Base-by-base conservation (phyloP, 2,888 invertebrate species). In the Brachyptera putata region DNA sequence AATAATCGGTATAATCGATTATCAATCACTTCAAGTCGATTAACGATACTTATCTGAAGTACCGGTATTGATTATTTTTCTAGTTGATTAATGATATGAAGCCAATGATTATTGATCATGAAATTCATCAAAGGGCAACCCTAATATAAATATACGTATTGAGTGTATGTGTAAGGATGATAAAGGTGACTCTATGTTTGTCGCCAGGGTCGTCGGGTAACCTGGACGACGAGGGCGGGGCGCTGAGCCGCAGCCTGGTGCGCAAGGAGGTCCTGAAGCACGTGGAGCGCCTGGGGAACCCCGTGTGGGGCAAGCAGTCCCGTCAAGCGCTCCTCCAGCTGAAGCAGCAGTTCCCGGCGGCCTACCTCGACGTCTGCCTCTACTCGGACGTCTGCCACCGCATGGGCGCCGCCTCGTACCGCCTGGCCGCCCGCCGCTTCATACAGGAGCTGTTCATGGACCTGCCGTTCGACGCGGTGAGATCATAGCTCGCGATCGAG, bases 391-490 rank as follows among this genome's bases (percentile, higher is more conserved):
- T 95, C 13, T 88, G 91, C 72, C 84, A 84, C 63, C 79, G 91
- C 60, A 77, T 96, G 59, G 84, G 89, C 0, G 82, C 84, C 57
- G 88, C 87, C 72, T 86, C 88, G 43, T 95, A 92, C 75, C 84
- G 93, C 70, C 78, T 95, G 70, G 83, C 84, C 63, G 87, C 93
- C 1, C 81, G 96, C 11, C 82, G 94, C 59, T 92, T 95, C 74
- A 78, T 97, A 26, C 96, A 97, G 73, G 97, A 97, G 74, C 79
- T 97, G 36, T 97, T 97, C 75, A 80, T 92, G 56, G 96, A 96
- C 71, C 80, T 91, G 22, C 79, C 81, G 69, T 92, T 90, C 71
- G 85, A 86, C 53, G 80, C 74, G 67, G 78, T 78, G 69, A 70
- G 69, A 69, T 56, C 11, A 3, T 3, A 13, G 9, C 46, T 46